These are phyloP conservation scores for Aplochiton taeniatus DNA, from an alignment of 2,797 vertebrate species.

Conservation along the genomic window DNA sequence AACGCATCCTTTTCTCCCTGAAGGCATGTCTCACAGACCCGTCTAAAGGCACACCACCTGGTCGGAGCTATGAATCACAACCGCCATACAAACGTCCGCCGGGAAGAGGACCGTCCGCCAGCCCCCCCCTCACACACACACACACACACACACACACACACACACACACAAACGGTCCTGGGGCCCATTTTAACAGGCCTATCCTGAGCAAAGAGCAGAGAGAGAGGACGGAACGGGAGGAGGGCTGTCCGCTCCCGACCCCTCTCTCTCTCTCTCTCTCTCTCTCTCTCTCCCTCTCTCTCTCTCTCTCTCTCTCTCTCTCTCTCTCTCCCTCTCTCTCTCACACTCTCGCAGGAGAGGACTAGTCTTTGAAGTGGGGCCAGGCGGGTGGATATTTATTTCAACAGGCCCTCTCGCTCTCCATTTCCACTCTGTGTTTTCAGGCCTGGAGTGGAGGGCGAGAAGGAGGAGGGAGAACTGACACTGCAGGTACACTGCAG, in stretches of 20 bases:
- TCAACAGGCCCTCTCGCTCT: constrained; percentile 66
- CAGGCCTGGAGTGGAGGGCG: constrained; percentile 51
- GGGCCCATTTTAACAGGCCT: constrained; percentile 10
- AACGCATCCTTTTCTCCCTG: too few species aligned
- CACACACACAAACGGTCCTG: neutral
- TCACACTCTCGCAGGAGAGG: neutral
- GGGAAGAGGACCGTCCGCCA: too few species aligned
- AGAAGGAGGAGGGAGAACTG: constrained; percentile 49
- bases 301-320: constrained; percentile 43
- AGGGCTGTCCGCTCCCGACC: neutral
- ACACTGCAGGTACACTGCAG: constrained; percentile 53
- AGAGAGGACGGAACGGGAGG: constrained; percentile 25
- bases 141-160: constrained; percentile 1
- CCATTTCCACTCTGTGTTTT: constrained; percentile 62
- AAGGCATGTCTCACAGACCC: too few species aligned
- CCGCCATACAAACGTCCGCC: too few species aligned
- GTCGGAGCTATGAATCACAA: too few species aligned
- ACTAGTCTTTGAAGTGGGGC: constrained; percentile 64
- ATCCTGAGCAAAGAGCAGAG: constrained; percentile 17
- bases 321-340: constrained; percentile 11
- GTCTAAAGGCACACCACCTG: too few species aligned
- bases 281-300: neutral
- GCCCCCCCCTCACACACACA: neutral
- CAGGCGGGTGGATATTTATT: constrained; percentile 69
- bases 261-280: constrained; percentile 22